Percentiles rank a stretch among this genome's conserved stretches.
Evolutionary conservation across 2,888 invertebrate species (phyloP).

Genomic region (Conomelus anceps): DNA sequence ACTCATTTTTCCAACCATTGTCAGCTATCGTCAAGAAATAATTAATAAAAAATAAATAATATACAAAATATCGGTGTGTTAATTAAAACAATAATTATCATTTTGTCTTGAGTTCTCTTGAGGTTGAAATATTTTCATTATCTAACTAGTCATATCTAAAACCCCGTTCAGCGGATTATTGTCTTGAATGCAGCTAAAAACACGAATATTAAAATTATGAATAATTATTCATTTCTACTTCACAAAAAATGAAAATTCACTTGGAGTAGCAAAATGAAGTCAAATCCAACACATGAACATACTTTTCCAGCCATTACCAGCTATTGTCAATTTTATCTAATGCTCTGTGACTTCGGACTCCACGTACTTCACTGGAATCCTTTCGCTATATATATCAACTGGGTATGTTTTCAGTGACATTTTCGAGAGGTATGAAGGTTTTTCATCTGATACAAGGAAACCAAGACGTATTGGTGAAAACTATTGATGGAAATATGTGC

Average conservation of each 20-base stretch:
- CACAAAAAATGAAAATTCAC: neutral
- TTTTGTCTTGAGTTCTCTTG: no score
- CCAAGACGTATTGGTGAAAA: neutral
- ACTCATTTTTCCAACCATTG: no score
- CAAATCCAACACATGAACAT: neutral
- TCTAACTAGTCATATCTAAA: no score
- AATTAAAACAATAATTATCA: no score
- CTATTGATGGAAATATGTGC: neutral
- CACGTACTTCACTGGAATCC: neutral
- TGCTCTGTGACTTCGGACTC: neutral
- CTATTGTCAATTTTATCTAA: neutral
- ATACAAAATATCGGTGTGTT: no score
- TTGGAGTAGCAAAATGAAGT: neutral
- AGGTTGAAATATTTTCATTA: no score
- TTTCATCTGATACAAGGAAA: neutral
- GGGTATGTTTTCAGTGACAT: neutral
- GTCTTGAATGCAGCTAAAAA: no score
- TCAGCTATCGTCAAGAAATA: no score
- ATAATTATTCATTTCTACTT: no score
- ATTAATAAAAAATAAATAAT: no score
- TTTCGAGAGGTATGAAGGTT: neutral
- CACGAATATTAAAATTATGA: no score
- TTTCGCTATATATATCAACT: neutral
- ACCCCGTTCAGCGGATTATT: no score
- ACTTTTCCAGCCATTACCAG: neutral